Base-by-base conservation (phyloP, 2,888 invertebrate genomes). In the Ypsolopha scabrella region DNA sequence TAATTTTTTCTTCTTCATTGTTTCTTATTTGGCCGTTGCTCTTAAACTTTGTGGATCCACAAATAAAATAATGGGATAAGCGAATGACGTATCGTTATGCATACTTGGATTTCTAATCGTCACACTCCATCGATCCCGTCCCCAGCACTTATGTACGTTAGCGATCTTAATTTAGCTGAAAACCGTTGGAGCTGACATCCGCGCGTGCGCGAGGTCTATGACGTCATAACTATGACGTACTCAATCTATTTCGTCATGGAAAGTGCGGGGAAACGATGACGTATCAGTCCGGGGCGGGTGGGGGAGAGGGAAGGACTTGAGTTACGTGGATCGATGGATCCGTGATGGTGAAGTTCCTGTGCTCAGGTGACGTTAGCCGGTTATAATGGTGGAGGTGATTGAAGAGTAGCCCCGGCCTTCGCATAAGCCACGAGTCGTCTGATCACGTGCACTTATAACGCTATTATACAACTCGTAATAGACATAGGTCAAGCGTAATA, bases 401-500 rank as follows among this genome's bases (percentile, higher is more conserved):
- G 24, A 24, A 24, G 61, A 68, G 67, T 71, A 66, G 64, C 64
- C n/a, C 63, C 56, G 61, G 68, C 70, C 73, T 75, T 71, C 72
- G 58, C 68, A 70, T 63, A 71, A 67, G 57, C 51, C 62, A 82
- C 76, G 79, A 80, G 72, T 82, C 79, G 77, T 52, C 65, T 67
- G 67, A 63, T 80, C 79, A 77, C 74, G 74, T 77, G 79, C 62
- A 57, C 61, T 63, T 61, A 24, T 24, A 24, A 24, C 24, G 24
- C 4, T 24, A 24, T 24, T 24, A 24, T 24, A 24, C 24, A 24
- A 24, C 24, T 24, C 4, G 24, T 63, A 57, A 60, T 61, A 58
- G 60, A 65, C 59, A 68, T 65, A 70, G 76, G 73, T 76, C 78
- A 76, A 57, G 63, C 61, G 65, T 64, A 60, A 71, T 69, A 62